phyloP scores from a whole-genome alignment of 2,888 invertebrate genomes.

The Belgica antarctica region DNA sequence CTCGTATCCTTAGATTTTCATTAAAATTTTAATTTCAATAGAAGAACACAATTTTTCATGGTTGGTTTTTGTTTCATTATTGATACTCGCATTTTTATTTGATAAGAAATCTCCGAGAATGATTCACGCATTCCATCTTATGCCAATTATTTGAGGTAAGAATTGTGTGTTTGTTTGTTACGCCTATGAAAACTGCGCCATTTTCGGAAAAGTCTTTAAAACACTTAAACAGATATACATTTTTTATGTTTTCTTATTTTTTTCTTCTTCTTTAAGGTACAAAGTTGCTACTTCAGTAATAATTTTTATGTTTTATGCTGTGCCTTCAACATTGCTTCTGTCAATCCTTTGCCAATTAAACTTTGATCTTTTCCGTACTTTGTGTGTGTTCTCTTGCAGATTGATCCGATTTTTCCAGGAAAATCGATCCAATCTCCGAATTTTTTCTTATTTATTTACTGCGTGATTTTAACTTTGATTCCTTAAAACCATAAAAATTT shows the following conservation, averaged over 20 bases:
- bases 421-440: too few species aligned
- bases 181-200: not conserved
- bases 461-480: not conserved
- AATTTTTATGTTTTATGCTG: not conserved
- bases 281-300: conserved; percentile 1
- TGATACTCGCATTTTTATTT: not conserved
- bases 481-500: not conserved
- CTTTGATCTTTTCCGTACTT: not conserved
- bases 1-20: not conserved
- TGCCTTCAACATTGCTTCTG: not conserved
- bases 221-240: conserved; percentile 28
- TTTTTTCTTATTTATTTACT: too few species aligned
- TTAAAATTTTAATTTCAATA: conserved; percentile 15
- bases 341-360: conserved; percentile 9
- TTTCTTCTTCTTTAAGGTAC: conserved; percentile 13
- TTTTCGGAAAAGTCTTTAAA: conserved; percentile 28
- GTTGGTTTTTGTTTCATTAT: conserved; percentile 5
- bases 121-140: not conserved
- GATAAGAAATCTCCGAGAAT: conserved; percentile 29
- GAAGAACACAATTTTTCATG: conserved; percentile 30
- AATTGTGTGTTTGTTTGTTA: not conserved
- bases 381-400: not conserved
- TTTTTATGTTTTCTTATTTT: conserved; percentile 13
- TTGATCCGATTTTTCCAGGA: too few species aligned
- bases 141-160: conserved; percentile 20